phyloP scores from a whole-genome alignment of 1,140 invertebrate species.

The Drosophila leontia region DNA sequence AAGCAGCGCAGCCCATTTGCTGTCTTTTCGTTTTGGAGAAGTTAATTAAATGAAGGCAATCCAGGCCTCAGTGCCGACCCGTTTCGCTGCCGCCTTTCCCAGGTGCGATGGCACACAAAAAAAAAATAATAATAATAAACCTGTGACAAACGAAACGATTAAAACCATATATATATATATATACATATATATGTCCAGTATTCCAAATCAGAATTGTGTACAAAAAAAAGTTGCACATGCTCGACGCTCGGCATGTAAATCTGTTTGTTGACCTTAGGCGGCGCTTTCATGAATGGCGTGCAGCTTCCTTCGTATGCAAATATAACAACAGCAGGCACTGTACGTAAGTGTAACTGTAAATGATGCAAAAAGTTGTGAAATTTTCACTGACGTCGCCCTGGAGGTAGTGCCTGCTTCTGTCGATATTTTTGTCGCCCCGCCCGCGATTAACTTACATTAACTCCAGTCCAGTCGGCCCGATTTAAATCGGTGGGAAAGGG shows the following conservation, averaged over 20 bases:
- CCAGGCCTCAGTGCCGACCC: conserved; percentile 7
- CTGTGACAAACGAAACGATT: conserved; percentile 54
- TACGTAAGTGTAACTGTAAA: conserved; percentile 44
- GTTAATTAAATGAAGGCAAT: conserved; percentile 43
- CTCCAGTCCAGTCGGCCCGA: background rate
- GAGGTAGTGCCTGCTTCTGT: conserved; percentile 11
- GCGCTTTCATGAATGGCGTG: conserved; percentile 46
- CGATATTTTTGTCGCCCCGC: conserved; percentile 20
- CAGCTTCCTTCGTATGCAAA: conserved; percentile 45
- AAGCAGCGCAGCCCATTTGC: conserved; percentile 2
- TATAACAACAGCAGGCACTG: background rate
- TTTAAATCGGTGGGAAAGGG: background rate
- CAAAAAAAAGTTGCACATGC: conserved; percentile 20
- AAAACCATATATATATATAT: conserved; percentile 13
- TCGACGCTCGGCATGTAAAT: conserved; percentile 24
- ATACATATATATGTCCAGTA: conserved; percentile 23
- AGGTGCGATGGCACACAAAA: conserved; percentile 65
- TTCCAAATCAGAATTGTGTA: conserved; percentile 3
- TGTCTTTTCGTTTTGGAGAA: conserved; percentile 18
- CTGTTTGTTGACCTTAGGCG: conserved; percentile 55
- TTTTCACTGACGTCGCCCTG: conserved; percentile 30
- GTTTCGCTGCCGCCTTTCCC: conserved; percentile 40
- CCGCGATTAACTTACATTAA: conserved; percentile 8
- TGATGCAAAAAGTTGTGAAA: conserved; percentile 46
- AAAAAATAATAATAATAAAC: conserved; percentile 16